These are phyloP conservation scores for Diadegma fenestrale DNA, from an alignment of 2,888 invertebrate species.

Conservation along the genomic window DNA sequence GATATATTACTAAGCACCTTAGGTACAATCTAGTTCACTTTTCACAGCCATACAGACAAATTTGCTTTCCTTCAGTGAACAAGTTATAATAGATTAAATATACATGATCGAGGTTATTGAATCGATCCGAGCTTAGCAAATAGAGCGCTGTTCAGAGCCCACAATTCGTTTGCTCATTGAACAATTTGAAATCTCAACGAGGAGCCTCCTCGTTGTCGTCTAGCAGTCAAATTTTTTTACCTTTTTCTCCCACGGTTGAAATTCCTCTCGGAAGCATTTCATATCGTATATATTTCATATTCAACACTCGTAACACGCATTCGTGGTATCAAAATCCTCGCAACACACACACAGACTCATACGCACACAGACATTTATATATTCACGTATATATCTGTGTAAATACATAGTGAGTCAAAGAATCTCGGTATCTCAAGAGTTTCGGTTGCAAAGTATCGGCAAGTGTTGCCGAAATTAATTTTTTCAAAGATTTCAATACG, in stretches of 20 bases:
- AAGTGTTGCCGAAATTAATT: not conserved
- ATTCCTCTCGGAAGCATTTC: constrained; percentile 27
- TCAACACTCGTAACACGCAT: constrained; percentile 54
- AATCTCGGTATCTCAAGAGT: not conserved
- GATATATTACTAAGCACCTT: constrained; percentile 84
- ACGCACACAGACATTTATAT: not conserved
- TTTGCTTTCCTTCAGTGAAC: constrained; percentile 84
- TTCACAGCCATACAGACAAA: constrained; percentile 85
- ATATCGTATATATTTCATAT: constrained; percentile 32
- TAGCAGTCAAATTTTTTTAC: not conserved
- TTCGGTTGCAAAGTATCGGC: not conserved
- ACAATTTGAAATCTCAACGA: constrained; percentile 41
- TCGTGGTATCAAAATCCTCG: constrained; percentile 59
- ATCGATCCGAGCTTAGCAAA: constrained; percentile 11
- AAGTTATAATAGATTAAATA: constrained; percentile 72
- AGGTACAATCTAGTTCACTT: constrained; percentile 85
- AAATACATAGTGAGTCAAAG: not conserved
- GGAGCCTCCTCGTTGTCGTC: not conserved
- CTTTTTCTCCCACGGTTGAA: not conserved
- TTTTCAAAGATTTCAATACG: not conserved
- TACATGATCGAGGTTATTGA: constrained; percentile 59
- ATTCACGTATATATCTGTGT: not conserved
- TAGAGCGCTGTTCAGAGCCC: constrained; percentile 29
- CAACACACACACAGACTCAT: constrained; percentile 17
- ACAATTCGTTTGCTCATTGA: constrained; percentile 37